Conservation (phyloP, 2,113 vertebrate genomes). For the Nycticebus coucang region DNA sequence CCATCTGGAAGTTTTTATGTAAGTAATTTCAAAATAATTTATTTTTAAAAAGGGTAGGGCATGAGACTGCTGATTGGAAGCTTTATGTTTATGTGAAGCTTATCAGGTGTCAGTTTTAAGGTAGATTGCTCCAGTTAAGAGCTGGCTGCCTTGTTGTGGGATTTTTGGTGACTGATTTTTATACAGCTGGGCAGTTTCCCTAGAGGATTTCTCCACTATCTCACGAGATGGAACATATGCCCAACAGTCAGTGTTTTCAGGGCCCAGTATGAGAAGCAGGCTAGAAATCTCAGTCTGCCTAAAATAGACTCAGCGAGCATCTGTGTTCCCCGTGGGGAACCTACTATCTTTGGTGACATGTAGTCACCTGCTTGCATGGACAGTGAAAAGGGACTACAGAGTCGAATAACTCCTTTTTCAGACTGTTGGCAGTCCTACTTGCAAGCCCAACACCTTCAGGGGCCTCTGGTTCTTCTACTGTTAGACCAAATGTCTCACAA, state of each 20-base stretch:
- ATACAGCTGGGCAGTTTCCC: background rate
- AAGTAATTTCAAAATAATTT: conserved; percentile 8
- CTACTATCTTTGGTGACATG: background rate
- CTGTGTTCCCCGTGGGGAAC: background rate
- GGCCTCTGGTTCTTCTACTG: background rate
- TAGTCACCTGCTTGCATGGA: background rate
- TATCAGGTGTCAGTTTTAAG: background rate
- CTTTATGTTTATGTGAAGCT: background rate
- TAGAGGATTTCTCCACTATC: background rate
- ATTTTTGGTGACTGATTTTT: background rate
- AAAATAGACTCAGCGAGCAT: background rate
- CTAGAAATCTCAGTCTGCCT: background rate
- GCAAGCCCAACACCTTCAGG: background rate
- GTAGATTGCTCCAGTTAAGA: background rate
- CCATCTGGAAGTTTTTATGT: background rate
- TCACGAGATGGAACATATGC: background rate
- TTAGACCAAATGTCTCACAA: background rate
- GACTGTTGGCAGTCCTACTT: background rate
- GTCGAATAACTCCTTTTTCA: background rate
- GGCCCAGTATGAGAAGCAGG: background rate
- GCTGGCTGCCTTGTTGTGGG: background rate
- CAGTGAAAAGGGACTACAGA: background rate
- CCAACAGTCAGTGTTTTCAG: background rate
- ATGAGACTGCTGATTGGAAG: background rate
- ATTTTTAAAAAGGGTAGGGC: background rate